Percentiles rank a stretch among this genome's conserved stretches.
These are phyloP conservation scores for Cyaniris semiargus DNA, from an alignment of 2,888 invertebrate species.

Conservation along the genomic window DNA sequence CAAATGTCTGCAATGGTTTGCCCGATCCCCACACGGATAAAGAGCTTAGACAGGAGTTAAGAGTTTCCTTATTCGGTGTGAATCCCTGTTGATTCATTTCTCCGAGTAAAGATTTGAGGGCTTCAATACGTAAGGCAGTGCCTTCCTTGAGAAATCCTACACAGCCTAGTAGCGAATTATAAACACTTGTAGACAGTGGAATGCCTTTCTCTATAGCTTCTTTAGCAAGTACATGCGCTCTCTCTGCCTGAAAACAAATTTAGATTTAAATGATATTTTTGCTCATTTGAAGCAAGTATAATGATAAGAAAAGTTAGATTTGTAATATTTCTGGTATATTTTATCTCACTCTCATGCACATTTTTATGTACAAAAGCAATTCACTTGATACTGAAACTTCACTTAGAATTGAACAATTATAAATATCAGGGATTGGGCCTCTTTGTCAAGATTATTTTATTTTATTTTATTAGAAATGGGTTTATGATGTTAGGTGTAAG, in stretches of 20 bases:
- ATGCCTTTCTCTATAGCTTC: conserved; percentile 84
- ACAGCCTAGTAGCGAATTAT: conserved; percentile 84
- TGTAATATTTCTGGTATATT: too few species aligned
- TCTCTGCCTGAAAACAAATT: conserved; percentile 73
- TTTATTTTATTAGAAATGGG: too few species aligned
- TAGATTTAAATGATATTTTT: conserved; percentile 7
- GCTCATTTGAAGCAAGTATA: background rate
- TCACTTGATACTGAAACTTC: too few species aligned
- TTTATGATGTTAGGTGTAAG: too few species aligned
- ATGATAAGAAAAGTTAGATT: too few species aligned
- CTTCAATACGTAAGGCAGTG: conserved; percentile 82
- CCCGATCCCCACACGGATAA: conserved; percentile 71
- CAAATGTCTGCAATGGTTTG: conserved; percentile 57
- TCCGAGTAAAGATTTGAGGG: conserved; percentile 81
- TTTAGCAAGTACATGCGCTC: conserved; percentile 82
- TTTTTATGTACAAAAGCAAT: too few species aligned
- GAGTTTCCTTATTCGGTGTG: conserved; percentile 60
- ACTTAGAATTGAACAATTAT: too few species aligned
- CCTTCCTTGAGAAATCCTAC: conserved; percentile 84
- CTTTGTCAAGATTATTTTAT: too few species aligned
- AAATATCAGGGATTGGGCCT: too few species aligned
- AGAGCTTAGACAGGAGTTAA: conserved; percentile 62
- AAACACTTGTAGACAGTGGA: conserved; percentile 83
- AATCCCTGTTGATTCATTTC: conserved; percentile 83
- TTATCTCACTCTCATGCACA: too few species aligned